Evolutionary conservation across 1,140 invertebrate species (phyloP), one percentile per base, ranked within the genome.

Genomic region (Aplysia californica): DNA sequence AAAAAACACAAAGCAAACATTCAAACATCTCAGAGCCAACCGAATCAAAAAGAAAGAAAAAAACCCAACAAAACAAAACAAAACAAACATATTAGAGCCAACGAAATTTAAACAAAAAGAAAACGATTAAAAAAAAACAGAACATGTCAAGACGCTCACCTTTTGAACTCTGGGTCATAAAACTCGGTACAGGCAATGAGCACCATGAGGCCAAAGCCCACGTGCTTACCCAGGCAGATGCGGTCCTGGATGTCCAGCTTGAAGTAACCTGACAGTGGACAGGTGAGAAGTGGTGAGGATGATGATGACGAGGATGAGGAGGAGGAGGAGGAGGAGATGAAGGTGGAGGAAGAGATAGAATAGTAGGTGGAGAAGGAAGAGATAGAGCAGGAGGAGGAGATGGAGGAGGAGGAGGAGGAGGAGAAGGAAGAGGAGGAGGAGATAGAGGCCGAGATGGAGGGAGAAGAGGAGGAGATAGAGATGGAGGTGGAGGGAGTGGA

Each of bases 181-280:
- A 75, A 75, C 61, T 75, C 72, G 4, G 72, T 75, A n/a, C 72
- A 75, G 20, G 72, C 72, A 23, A 75, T 75, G 18, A 75, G 72
- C 2, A 75, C 72, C 72, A 75, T 75, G 44, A 75, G 39, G 0
- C 72, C 72, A 36, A 75, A 75, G 15, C 72, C 72, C 6, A 75
- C 72, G 59, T 75, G 59, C 29, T 75, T 75, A 20, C 72, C 72
- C 38, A 75, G 61, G 1, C 59, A 75, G 38, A 75, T 75, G 1
- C 72, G 3, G 61, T 75, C 72, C 39, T 75, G 72, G 26, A 75
- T 75, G 35, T 75, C 72, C 36, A 75, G 23, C 31, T 66, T 75
- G n/a, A 75, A 66, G 29, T 75, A 75, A 10, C 61, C 72, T 75
- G 39, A 15, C n/a, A 15, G 61, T 61, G 58, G 6, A 61, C 26